phyloP scores from a whole-genome alignment of 1,140 invertebrate species.

The Microplitis demolitor region DNA sequence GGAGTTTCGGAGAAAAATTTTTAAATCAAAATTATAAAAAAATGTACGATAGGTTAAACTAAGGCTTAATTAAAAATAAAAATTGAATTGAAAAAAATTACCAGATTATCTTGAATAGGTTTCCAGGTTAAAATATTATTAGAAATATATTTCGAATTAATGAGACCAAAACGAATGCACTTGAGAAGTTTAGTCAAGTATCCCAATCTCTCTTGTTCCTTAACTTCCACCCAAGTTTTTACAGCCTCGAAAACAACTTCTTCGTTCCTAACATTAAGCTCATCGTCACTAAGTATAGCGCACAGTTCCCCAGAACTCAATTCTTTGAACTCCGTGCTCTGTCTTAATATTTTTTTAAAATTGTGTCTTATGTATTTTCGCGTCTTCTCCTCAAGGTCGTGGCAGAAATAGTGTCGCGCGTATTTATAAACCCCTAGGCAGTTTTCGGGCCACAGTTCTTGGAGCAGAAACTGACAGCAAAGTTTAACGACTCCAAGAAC shows the following conservation, averaged over 20 bases:
- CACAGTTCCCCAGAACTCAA: constrained; percentile 71
- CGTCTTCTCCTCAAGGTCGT: constrained; percentile 71
- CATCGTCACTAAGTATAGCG: constrained; percentile 75
- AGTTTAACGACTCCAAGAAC: constrained; percentile 77
- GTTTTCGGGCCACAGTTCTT: constrained; percentile 71
- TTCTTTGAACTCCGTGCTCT: constrained; percentile 75
- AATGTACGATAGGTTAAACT: not conserved
- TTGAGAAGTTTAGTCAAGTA: constrained; percentile 67
- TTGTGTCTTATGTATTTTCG: constrained; percentile 73
- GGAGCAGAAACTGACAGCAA: constrained; percentile 75
- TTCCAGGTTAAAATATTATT: constrained; percentile 66
- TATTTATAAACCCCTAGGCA: constrained; percentile 79
- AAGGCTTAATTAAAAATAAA: constrained; percentile 31
- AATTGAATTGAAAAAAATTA: constrained; percentile 69
- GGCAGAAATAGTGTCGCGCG: constrained; percentile 73
- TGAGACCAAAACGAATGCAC: constrained; percentile 70
- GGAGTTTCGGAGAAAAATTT: no score
- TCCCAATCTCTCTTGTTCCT: constrained; percentile 58
- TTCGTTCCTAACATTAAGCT: constrained; percentile 74
- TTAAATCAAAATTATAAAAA: no score
- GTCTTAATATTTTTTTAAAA: constrained; percentile 70
- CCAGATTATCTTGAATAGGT: constrained; percentile 62
- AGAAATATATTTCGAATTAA: constrained; percentile 69
- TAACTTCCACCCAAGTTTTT: constrained; percentile 67
- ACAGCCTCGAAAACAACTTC: constrained; percentile 72